These are phyloP conservation scores for Ormyrus pomaceus DNA, from an alignment of 2,888 invertebrate species.

Conservation along the genomic window DNA sequence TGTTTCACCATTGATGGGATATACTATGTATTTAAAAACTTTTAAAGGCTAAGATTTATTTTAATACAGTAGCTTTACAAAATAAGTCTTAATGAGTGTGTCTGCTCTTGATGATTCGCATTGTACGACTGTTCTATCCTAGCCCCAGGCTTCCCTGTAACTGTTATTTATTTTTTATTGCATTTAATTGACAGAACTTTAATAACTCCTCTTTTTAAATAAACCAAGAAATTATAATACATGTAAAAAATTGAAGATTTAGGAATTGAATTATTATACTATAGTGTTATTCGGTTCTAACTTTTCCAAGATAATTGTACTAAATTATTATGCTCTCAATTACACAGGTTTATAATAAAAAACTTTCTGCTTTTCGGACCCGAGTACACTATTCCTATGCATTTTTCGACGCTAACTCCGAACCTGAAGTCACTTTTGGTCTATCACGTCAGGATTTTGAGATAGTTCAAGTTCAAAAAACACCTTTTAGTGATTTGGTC, in stretches of 20 bases:
- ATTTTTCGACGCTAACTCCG: too few relatives aligned
- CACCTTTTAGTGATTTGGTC: too few relatives aligned
- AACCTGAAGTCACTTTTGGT: too few relatives aligned
- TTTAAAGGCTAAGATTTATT: slow-evolving; percentile 33
- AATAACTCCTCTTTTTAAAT: slow-evolving; percentile 24
- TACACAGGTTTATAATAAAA: too few relatives aligned
- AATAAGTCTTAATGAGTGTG: slow-evolving; percentile 54
- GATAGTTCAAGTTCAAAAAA: too few relatives aligned
- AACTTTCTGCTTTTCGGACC: too few relatives aligned
- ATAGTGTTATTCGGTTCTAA: too few relatives aligned
- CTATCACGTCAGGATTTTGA: too few relatives aligned
- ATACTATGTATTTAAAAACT: slow-evolving; percentile 37
- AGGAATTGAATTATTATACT: too few relatives aligned
- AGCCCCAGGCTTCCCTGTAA: slow-evolving; percentile 53
- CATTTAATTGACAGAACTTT: slow-evolving; percentile 43
- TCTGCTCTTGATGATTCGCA: slow-evolving; percentile 37
- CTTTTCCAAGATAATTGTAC: too few relatives aligned
- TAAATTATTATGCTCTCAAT: too few relatives aligned
- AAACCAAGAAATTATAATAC: slow-evolving; percentile 36
- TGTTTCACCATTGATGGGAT: slow-evolving; percentile 53
- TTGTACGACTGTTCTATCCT: slow-evolving; percentile 33
- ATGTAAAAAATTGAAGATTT: not conserved
- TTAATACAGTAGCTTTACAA: slow-evolving; percentile 56
- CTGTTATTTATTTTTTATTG: slow-evolving; percentile 39
- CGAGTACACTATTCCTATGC: too few relatives aligned